phyloP scores from a whole-genome alignment of 2,888 invertebrate species.

The Limnephilus lunatus region DNA sequence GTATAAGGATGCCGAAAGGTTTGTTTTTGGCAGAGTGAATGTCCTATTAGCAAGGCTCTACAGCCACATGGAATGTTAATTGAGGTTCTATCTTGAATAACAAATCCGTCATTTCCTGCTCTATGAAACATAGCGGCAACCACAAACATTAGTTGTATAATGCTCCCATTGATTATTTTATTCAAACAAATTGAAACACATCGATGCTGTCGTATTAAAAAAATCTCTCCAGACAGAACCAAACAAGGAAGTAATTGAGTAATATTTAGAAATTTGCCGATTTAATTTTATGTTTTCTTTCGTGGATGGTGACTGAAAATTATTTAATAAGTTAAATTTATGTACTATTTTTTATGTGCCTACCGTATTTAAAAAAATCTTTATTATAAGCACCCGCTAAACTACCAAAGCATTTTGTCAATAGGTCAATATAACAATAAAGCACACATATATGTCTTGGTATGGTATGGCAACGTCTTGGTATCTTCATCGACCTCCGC shows the following conservation, averaged over 20 bases:
- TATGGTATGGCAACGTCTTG: too few species aligned
- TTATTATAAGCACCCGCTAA: too few species aligned
- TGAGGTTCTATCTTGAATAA: background rate
- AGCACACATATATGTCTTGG: too few species aligned
- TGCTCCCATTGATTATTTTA: background rate
- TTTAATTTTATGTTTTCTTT: too few species aligned
- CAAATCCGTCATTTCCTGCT: background rate
- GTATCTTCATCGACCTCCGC: too few species aligned
- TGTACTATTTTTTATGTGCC: too few species aligned
- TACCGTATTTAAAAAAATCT: too few species aligned
- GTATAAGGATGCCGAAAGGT: background rate
- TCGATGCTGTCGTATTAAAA: background rate
- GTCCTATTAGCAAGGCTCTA: background rate
- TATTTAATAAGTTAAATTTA: too few species aligned
- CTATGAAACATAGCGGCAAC: background rate
- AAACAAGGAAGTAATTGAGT: background rate
- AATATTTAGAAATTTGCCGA: background rate
- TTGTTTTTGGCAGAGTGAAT: background rate
- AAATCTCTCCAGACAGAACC: background rate
- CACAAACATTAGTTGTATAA: background rate
- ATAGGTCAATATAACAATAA: too few species aligned
- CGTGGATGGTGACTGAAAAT: too few species aligned
- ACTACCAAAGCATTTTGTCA: too few species aligned
- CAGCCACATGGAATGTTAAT: background rate
- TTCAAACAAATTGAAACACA: background rate